Evolutionary conservation across 2,888 invertebrate genomes (phyloP).

Genomic region (Pseudococcus viburni): DNA sequence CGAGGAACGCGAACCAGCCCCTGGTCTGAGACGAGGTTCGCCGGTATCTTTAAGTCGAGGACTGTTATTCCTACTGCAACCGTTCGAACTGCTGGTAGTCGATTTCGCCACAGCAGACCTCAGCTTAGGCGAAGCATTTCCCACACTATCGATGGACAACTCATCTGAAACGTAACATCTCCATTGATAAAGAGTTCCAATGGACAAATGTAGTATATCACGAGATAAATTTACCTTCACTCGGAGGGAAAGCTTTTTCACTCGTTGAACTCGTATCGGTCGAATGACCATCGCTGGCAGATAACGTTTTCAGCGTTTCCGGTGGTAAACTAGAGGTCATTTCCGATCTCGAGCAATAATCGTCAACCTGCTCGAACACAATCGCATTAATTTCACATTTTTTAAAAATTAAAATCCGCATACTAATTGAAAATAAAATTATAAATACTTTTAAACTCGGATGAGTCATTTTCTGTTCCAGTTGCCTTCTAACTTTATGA

Average conservation of each 20-base stretch:
- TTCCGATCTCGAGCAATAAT: constrained; percentile 42
- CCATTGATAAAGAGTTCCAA: neutral
- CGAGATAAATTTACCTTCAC: constrained; percentile 70
- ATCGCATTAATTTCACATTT: neutral
- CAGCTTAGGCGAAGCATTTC: constrained; percentile 58
- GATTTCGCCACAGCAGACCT: constrained; percentile 35
- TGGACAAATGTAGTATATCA: neutral
- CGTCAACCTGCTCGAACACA: constrained; percentile 32
- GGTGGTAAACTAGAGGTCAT: constrained; percentile 58
- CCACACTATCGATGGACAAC: constrained; percentile 59
- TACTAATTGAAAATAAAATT: neutral
- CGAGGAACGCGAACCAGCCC: constrained; percentile 70
- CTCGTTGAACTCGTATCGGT: constrained; percentile 74
- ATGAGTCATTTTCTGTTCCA: constrained; percentile 65
- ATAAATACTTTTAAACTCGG: constrained; percentile 56
- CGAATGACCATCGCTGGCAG: constrained; percentile 72
- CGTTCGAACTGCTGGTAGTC: constrained; percentile 57
- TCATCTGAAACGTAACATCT: constrained; percentile 51
- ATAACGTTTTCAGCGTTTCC: constrained; percentile 61
- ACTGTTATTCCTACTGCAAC: constrained; percentile 72
- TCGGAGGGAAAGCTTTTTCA: constrained; percentile 71
- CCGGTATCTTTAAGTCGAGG: constrained; percentile 75
- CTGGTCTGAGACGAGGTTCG: constrained; percentile 75
- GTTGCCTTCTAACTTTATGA: constrained; percentile 71
- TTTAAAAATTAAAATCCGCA: neutral